These are phyloP conservation scores for Drosophila suzukii DNA, from an alignment of 1,140 invertebrate genomes.

Conservation along the genomic window DNA sequence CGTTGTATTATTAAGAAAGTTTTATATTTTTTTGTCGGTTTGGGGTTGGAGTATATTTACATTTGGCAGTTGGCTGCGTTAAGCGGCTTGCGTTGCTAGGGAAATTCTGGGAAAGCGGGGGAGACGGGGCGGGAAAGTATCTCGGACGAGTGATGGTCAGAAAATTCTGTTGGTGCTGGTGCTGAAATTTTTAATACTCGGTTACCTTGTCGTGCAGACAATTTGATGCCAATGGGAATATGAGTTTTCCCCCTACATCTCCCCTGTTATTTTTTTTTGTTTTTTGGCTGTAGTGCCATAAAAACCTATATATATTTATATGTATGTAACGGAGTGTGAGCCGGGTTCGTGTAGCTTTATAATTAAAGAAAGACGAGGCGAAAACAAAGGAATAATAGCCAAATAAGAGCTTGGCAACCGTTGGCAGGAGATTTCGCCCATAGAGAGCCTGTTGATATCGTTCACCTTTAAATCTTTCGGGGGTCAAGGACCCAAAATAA, in stretches of 20 bases:
- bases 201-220: conserved; percentile 77
- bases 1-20: conserved; percentile 80
- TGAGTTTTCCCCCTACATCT: conserved; percentile 34
- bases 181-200: conserved; percentile 80
- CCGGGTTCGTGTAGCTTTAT: conserved; percentile 55
- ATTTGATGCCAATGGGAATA: conserved; percentile 78
- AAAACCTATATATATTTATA: conserved; percentile 45
- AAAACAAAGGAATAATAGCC: conserved; percentile 63
- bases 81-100: conserved; percentile 77
- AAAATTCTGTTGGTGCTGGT: conserved; percentile 57
- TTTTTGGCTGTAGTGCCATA: conserved; percentile 28
- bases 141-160: conserved; percentile 54
- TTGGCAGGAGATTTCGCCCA: conserved; percentile 53
- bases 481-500: conserved; percentile 12
- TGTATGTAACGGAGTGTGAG: conserved; percentile 13
- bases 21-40: conserved; percentile 75
- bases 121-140: conserved; percentile 8
- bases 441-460: conserved; percentile 33
- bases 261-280: background rate
- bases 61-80: conserved; percentile 80
- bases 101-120: conserved; percentile 24
- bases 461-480: conserved; percentile 30
- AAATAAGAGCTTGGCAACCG: conserved; percentile 63
- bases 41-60: conserved; percentile 76
- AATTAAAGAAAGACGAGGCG: conserved; percentile 69